These are phyloP conservation scores for Misgurnus mizolepis DNA, from an alignment of 2,113 vertebrate genomes.

Conservation along the genomic window DNA sequence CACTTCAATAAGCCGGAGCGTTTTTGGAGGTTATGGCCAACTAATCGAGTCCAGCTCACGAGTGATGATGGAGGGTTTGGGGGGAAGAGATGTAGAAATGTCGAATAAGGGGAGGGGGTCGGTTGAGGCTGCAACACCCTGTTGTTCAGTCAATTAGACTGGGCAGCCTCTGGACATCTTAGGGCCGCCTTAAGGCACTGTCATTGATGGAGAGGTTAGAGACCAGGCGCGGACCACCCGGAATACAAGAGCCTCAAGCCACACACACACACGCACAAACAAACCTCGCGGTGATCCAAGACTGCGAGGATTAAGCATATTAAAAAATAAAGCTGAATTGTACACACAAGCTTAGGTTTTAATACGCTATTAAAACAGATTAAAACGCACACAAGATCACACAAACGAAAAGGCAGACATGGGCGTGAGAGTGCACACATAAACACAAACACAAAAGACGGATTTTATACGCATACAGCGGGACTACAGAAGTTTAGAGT, in stretches of 20 bases:
- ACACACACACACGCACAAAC: slow-evolving; percentile 51
- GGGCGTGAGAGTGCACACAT: slow-evolving; percentile 35
- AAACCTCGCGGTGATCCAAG: slow-evolving; percentile 60
- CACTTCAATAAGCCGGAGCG: slow-evolving; percentile 48
- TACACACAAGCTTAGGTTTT: slow-evolving; percentile 64
- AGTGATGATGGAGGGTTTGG: slow-evolving; percentile 43
- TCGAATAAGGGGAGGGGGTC: slow-evolving; percentile 28
- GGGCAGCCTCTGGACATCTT: slow-evolving; percentile 70
- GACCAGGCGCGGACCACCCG: slow-evolving; percentile 76
- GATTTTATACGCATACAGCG: slow-evolving; percentile 19
- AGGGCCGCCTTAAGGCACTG: slow-evolving; percentile 72
- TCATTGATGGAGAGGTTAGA: slow-evolving; percentile 75
- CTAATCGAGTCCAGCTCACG: slow-evolving; percentile 55
- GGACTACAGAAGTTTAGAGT: slow-evolving; percentile 18
- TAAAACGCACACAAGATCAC: slow-evolving; percentile 50
- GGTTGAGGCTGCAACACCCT: slow-evolving; percentile 61
- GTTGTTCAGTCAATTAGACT: slow-evolving; percentile 65
- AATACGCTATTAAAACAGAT: slow-evolving; percentile 67
- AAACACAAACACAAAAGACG: slow-evolving; percentile 32
- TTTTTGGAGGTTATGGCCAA: slow-evolving; percentile 54
- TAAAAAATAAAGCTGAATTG: slow-evolving; percentile 71
- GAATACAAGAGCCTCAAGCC: slow-evolving; percentile 67
- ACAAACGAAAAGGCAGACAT: slow-evolving; percentile 42
- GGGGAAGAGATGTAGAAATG: slow-evolving; percentile 26
- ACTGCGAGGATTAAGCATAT: slow-evolving; percentile 70